phyloP scores from a whole-genome alignment of 1,140 invertebrate species.

The Carposina sasakii region DNA sequence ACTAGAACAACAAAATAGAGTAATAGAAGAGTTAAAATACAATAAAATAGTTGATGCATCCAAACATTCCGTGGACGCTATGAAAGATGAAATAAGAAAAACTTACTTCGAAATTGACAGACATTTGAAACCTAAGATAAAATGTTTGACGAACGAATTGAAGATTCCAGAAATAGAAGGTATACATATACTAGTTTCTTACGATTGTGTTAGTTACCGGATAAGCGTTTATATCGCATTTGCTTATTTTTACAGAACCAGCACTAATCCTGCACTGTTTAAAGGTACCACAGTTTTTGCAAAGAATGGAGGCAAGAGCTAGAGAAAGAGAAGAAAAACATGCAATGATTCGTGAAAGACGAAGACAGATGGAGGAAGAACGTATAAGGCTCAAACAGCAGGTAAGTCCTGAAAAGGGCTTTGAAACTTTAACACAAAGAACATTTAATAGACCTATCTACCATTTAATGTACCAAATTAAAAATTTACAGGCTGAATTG shows the following conservation, averaged over 20 bases:
- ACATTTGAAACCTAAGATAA: slow-evolving; percentile 73
- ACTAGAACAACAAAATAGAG: slow-evolving; percentile 75
- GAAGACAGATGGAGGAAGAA: slow-evolving; percentile 75
- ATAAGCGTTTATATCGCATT: no score
- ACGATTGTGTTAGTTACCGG: no score
- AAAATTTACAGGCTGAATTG: slow-evolving; percentile 43
- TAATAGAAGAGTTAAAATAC: slow-evolving; percentile 77
- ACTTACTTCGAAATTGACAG: slow-evolving; percentile 73
- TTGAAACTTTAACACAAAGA: not conserved
- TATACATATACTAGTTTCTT: no score
- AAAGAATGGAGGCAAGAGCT: slow-evolving; percentile 77
- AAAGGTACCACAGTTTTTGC: slow-evolving; percentile 75
- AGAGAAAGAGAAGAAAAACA: slow-evolving; percentile 75
- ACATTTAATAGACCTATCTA: not conserved
- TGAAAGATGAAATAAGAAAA: slow-evolving; percentile 73
- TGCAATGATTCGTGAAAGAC: slow-evolving; percentile 74
- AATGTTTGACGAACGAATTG: slow-evolving; percentile 72
- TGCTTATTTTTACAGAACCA: slow-evolving; percentile 40
- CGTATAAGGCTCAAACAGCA: slow-evolving; percentile 72
- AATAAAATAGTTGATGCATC: slow-evolving; percentile 76
- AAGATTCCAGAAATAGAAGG: slow-evolving; percentile 57
- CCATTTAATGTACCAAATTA: not conserved
- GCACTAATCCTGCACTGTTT: slow-evolving; percentile 69
- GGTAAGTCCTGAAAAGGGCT: slow-evolving; percentile 23
- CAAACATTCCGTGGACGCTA: slow-evolving; percentile 70